Evolutionary conservation across 2,888 invertebrate genomes (phyloP), one percentile per base, ranked within the genome.

Genomic region (Drosophila infuscata): DNA sequence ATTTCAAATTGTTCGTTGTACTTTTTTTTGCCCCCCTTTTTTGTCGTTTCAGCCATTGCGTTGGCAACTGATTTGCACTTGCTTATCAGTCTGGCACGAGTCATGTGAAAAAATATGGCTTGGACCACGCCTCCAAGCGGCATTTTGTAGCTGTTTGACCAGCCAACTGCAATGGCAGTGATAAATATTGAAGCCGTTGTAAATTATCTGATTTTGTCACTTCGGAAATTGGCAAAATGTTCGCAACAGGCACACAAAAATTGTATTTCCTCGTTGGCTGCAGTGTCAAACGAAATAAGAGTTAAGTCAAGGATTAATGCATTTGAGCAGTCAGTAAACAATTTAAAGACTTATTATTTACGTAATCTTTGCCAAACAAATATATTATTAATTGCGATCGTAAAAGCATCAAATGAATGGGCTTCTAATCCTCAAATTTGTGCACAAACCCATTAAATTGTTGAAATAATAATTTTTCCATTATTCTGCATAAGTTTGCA

Each of bases 191-290:
- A 91, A 90, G 89, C 91, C 83, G 89, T 81, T 89, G 86, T 90
- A 91, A 91, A 91, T 92, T 91, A 84, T 87, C 91, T 91, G 91
- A 91, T 91, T 92, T 90, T 92, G 91, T 91, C 91, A 91, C 90
- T 82, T 88, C 81, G 87, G 88, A 91, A 91, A 92, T 91, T 91
- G 91, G 91, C 87, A 91, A 89, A 89, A 89, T 87, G 76, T 89
- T 76, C 71, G 74, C 65, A 72, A 60, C 66, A 61, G 43, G 62
- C 70, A 33, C 57, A 73, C 64, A 36, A 46, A 63, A 63, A 59
- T 70, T 76, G 41, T n/a, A 43, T 35, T 12, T 20, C 12, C 32
- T 25, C 5, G 17, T 60, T 60, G 25, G 12, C n/a, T 30, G 51
- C 51, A 51, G 17, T 11, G 38, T 41, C 5, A n/a, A 41, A 25